Percentiles rank a stretch among this genome's conserved stretches.
Evolutionary conservation across 2,888 invertebrate genomes (phyloP).

Genomic region (Apodemia duryi): DNA sequence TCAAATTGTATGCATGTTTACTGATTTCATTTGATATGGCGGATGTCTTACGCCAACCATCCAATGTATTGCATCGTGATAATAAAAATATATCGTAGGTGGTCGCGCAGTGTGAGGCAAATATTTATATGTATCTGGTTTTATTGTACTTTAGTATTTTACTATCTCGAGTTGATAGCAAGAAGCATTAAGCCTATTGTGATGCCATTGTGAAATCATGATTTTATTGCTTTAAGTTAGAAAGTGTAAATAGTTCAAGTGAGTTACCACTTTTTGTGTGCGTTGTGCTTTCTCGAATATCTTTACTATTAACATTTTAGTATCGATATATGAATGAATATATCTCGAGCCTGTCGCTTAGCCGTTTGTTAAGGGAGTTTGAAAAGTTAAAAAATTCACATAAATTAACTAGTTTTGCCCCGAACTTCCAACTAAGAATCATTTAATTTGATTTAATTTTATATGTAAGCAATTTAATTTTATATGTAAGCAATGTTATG

Average conservation of each 20-base stretch:
- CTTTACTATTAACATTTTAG: background rate
- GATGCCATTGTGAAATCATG: constrained; percentile 39
- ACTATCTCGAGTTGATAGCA: constrained; percentile 45
- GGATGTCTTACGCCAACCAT: background rate
- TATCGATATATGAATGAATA: background rate
- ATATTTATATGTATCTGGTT: constrained; percentile 55
- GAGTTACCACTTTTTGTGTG: background rate
- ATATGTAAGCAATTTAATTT: too few relatives aligned
- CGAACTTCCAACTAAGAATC: too few relatives aligned
- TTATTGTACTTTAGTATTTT: constrained; percentile 65
- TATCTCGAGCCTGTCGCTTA: too few relatives aligned
- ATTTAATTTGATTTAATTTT: too few relatives aligned
- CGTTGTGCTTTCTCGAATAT: background rate
- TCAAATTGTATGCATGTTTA: background rate
- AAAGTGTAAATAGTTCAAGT: constrained; percentile 18
- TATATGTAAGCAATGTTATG: too few relatives aligned
- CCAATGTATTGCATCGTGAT: constrained; percentile 40
- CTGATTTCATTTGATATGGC: background rate
- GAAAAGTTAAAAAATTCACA: too few relatives aligned
- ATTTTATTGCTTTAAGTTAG: constrained; percentile 18
- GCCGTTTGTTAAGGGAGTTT: too few relatives aligned
- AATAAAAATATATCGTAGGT: constrained; percentile 63
- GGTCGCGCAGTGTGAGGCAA: constrained; percentile 53
- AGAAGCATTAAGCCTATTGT: constrained; percentile 29
- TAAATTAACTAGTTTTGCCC: too few relatives aligned